phyloP scores from a whole-genome alignment of 1,140 invertebrate species.

The Apis mellifera region Amel_HAv3.1 CM009932.2:12728001-12728500 shows the following conservation, averaged over 20 bases:
- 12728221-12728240: slow-evolving; percentile 62
- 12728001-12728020: slow-evolving; percentile 78
- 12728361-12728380: slow-evolving; percentile 60
- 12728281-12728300: slow-evolving; percentile 67
- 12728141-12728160: slow-evolving; percentile 60
- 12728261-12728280: slow-evolving; percentile 69
- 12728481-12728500: slow-evolving; percentile 68
- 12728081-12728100: slow-evolving; percentile 64
- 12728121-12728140: slow-evolving; percentile 67
- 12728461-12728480: slow-evolving; percentile 66
- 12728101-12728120: slow-evolving; percentile 75
- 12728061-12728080: slow-evolving; percentile 70
- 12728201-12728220: slow-evolving; percentile 58
- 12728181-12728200: slow-evolving; percentile 67
- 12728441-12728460: slow-evolving; percentile 38
- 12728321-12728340: slow-evolving; percentile 55
- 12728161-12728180: slow-evolving; percentile 68
- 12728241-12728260: slow-evolving; percentile 55
- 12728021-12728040: slow-evolving; percentile 78
- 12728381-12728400: slow-evolving; percentile 22
- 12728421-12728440: slow-evolving; percentile 42
- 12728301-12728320: slow-evolving; percentile 65
- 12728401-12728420: slow-evolving; percentile 57
- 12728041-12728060: slow-evolving; percentile 73
- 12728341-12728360: slow-evolving; percentile 61